phyloP scores from a whole-genome alignment of 2,113 vertebrate genomes.

The Chamaetylas fuelleborni region DNA sequence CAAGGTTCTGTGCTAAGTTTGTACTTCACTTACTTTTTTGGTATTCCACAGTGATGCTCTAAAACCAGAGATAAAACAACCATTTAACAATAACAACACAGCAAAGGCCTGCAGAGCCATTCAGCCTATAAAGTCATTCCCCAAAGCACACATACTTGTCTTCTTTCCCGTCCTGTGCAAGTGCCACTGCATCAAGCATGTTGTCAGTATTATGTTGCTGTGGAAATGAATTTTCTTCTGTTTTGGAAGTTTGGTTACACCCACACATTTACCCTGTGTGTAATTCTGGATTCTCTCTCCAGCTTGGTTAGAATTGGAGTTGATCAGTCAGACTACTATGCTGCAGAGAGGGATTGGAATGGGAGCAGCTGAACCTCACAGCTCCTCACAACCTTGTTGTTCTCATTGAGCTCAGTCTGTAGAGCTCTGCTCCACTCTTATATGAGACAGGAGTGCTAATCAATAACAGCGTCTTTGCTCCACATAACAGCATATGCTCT shows the following conservation, averaged over 20 bases:
- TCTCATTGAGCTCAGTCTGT: background rate
- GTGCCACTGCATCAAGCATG: background rate
- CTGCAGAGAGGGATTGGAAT: accelerated
- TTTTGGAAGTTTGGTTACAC: background rate
- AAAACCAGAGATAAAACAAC: background rate
- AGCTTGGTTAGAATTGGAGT: background rate
- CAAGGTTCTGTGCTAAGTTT: background rate
- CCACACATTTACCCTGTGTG: background rate
- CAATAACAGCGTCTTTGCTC: background rate
- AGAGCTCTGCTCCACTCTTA: background rate
- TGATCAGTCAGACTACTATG: background rate
- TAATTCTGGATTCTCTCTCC: background rate
- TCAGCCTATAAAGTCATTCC: background rate
- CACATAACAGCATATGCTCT: background rate
- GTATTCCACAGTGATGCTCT: background rate
- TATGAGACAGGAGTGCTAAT: background rate
- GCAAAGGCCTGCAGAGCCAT: background rate
- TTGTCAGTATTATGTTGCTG: background rate
- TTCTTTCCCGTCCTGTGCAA: background rate
- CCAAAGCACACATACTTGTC: background rate
- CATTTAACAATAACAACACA: background rate
- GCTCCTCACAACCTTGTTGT: background rate
- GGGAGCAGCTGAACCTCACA: background rate
- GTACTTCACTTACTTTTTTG: background rate
- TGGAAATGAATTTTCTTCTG: background rate